Evolutionary conservation across 2,888 invertebrate species (phyloP), one percentile per base, ranked within the genome.

Genomic region (Serrognathus titanus): DNA sequence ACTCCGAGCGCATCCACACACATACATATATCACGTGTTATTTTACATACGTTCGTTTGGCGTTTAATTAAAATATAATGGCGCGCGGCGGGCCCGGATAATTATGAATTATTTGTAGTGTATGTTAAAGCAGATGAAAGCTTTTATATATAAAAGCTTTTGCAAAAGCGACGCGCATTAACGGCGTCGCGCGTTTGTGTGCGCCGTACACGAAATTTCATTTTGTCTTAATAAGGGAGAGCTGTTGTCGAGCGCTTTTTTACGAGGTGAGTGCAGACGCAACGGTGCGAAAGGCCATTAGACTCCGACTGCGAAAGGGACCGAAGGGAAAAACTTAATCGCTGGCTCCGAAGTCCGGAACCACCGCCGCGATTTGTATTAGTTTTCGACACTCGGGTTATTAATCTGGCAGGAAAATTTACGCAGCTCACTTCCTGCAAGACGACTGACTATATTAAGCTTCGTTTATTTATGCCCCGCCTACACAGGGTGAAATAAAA

Each of bases 151-250:
- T 31, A 31, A 31, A 31, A 31, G 24, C 24, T 31, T 31, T 31
- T 31, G 24, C 50, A 16, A 39, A 10, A 40, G 53, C 38, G 39
- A 40, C 35, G 39, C 2, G 53, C 38, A 47, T 53, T 53, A 24
- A 40, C 39, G 16, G n/a, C 39, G 20, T 11, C 47, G 39, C 9
- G 16, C 41, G 53, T 53, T 53, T 53, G 48, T 43, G 20, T 40
- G 20, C 52, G 51, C 56, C 41, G 49, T 58, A 62, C 62, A 62
- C 61, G 63, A 66, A 66, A 66, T 64, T 66, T 66, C 63, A 64
- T 64, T 66, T 59, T 60, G 59, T 60, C 59, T 56, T 66, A 62
- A 66, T 64, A 64, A 66, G 63, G 53, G 31, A 31, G 24, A 35
- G 39, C 47, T 36, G 53, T 46, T 47, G 37, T 31, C 39, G 9